phyloP scores from a whole-genome alignment of 2,113 vertebrate genomes.

The Xiphophorus maculatus region DNA sequence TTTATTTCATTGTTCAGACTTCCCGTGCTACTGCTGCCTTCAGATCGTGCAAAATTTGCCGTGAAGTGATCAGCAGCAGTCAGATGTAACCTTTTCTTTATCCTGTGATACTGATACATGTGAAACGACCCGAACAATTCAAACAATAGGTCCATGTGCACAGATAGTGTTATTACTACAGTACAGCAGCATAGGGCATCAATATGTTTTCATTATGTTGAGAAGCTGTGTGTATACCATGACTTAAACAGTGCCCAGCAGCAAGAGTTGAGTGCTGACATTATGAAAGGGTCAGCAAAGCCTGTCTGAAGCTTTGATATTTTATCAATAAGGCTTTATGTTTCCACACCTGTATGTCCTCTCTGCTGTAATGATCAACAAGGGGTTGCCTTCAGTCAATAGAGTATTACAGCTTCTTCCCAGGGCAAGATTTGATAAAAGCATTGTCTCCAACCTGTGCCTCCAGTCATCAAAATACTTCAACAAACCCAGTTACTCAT shows the following conservation, averaged over 20 bases:
- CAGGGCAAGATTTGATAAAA: conserved; percentile 59
- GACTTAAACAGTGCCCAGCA: conserved; percentile 62
- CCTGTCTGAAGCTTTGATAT: conserved; percentile 75
- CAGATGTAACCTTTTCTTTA: conserved; percentile 60
- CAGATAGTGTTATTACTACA: conserved; percentile 78
- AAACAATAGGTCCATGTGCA: conserved; percentile 74
- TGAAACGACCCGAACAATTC: conserved; percentile 71
- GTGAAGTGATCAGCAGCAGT: conserved; percentile 69
- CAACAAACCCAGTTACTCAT: conserved; percentile 43
- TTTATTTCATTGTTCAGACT: conserved; percentile 58
- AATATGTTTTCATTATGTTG: conserved; percentile 80
- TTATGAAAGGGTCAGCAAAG: conserved; percentile 61
- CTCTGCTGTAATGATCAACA: conserved; percentile 67
- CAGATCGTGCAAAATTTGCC: conserved; percentile 45
- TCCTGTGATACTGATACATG: conserved; percentile 66
- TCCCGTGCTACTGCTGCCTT: conserved; percentile 33
- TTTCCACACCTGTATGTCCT: conserved; percentile 69
- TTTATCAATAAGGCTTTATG: conserved; percentile 75
- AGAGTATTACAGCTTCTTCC: conserved; percentile 56
- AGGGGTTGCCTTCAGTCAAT: conserved; percentile 65
- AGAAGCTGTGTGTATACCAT: conserved; percentile 74
- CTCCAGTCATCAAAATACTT: conserved; percentile 52
- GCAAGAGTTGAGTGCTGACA: conserved; percentile 55
- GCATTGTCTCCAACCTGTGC: conserved; percentile 47
- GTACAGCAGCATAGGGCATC: conserved; percentile 71